A percentile compares a stretch with the other conserved stretches of the same genome.
phyloP scores from a whole-genome alignment of 1,140 invertebrate species.

The Dinoponera quadriceps region DNA sequence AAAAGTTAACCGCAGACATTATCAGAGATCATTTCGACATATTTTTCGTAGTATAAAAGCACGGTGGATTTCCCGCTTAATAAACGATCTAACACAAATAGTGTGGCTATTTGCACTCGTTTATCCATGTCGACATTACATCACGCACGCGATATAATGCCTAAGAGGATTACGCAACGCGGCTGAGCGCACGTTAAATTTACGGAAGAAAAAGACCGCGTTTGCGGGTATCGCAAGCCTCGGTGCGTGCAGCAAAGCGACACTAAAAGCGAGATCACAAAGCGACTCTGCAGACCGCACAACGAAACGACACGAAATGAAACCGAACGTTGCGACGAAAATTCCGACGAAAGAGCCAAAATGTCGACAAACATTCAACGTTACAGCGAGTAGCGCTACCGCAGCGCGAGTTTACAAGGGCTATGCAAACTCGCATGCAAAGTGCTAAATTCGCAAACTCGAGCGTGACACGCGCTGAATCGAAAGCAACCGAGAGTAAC shows the following conservation, averaged over 20 bases:
- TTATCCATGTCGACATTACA: conserved; percentile 33
- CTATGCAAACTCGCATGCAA: not conserved
- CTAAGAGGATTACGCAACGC: conserved; percentile 34
- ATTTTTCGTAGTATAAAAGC: not conserved
- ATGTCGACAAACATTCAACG: conserved; percentile 31
- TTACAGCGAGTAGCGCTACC: too few relatives aligned
- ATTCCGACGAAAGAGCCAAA: conserved; percentile 40
- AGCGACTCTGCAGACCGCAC: not conserved
- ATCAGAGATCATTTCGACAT: not conserved
- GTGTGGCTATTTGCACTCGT: conserved; percentile 30
- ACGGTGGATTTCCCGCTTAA: conserved; percentile 19
- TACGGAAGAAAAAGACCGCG: conserved; percentile 47
- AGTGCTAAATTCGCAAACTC: conserved; percentile 16
- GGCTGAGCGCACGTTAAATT: conserved; percentile 40
- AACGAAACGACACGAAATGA: conserved; percentile 22
- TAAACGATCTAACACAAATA: conserved; percentile 31
- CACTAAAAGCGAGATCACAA: conserved; percentile 31
- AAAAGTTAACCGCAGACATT: not conserved
- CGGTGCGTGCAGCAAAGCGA: conserved; percentile 6
- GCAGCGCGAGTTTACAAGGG: conserved; percentile 16
- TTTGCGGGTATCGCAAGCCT: not conserved
- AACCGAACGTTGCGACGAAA: conserved; percentile 23
- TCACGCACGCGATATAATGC: conserved; percentile 47
- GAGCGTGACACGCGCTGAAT: not conserved
- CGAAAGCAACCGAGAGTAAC: conserved; percentile 7